Percentiles rank a stretch among this genome's conserved stretches.
Evolutionary conservation across 2,113 vertebrate species (phyloP).

Genomic region (Brachionichthys hirsutus): DNA sequence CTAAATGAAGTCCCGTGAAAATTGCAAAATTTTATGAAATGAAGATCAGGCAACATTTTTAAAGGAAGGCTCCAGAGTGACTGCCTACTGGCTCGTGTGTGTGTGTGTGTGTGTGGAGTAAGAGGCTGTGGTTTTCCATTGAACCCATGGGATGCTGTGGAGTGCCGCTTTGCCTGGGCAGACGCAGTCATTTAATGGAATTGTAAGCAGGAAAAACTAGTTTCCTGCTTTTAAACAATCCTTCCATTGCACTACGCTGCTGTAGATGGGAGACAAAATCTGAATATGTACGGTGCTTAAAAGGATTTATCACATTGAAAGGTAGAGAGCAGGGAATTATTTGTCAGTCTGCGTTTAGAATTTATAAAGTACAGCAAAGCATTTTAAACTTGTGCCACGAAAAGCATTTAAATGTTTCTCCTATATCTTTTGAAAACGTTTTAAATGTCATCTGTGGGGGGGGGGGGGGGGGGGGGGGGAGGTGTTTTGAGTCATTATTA

Average conservation of each 20-base stretch:
- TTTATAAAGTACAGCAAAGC: no score
- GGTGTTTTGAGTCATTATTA: no score
- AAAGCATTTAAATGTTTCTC: no score
- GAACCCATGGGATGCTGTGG: constrained; percentile 58
- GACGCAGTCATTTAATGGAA: constrained; percentile 62
- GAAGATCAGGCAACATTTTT: constrained; percentile 60
- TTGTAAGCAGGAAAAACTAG: constrained; percentile 47
- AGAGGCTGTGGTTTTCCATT: constrained; percentile 63
- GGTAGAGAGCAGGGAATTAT: no score
- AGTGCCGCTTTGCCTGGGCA: constrained; percentile 55
- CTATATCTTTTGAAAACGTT: no score
- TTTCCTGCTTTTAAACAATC: constrained; percentile 63
- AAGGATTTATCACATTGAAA: neutral
- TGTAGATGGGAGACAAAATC: neutral
- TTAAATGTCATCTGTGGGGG: no score
- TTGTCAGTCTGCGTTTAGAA: no score
- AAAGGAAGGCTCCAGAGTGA: constrained; percentile 43
- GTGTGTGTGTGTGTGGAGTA: constrained; percentile 32
- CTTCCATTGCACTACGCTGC: constrained; percentile 42
- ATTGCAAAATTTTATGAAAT: constrained; percentile 57
- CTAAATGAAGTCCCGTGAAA: constrained; percentile 63
- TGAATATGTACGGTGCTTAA: neutral
- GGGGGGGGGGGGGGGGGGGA: no score
- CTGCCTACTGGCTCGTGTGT: constrained; percentile 30
- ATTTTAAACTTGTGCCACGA: no score